phyloP scores from a whole-genome alignment of 2,888 invertebrate species.

The Drosophila pegasa region DNA sequence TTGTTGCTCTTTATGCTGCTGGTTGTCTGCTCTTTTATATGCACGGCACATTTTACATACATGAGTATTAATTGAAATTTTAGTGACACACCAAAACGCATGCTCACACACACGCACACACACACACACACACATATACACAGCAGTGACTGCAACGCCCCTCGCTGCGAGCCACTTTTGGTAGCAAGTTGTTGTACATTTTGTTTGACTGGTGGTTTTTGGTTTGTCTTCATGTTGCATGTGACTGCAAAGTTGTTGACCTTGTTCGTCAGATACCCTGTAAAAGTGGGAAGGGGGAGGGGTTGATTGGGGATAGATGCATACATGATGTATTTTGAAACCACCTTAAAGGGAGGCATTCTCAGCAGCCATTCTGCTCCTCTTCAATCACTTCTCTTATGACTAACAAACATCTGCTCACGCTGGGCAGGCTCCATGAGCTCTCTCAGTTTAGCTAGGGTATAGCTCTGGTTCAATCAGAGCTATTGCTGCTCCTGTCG shows the following conservation, averaged over 20 bases:
- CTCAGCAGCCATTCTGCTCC: too few species aligned
- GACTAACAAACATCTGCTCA: neutral
- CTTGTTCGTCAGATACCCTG: constrained; percentile 21
- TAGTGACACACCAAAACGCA: constrained; percentile 36
- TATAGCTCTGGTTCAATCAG: neutral
- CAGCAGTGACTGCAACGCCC: too few species aligned
- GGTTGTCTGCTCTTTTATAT: constrained; percentile 19
- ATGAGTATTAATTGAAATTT: constrained; percentile 65
- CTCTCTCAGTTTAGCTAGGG: neutral
- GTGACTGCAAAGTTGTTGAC: constrained; percentile 3
- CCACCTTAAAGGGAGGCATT: too few species aligned
- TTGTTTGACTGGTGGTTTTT: constrained; percentile 36
- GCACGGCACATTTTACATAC: constrained; percentile 16
- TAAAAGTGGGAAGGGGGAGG: neutral
- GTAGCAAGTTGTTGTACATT: constrained; percentile 40
- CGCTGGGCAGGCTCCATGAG: neutral
- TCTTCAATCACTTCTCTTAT: neutral
- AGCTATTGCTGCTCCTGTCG: neutral
- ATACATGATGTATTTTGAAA: too few species aligned
- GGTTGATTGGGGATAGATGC: too few species aligned
- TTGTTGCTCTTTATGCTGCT: constrained; percentile 26
- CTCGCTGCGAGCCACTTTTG: constrained; percentile 12
- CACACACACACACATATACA: neutral
- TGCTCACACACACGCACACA: constrained; percentile 1
- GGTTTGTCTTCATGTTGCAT: constrained; percentile 25